phyloP scores from a whole-genome alignment of 1,140 invertebrate species.

The Drosophila tsacasi region DNA sequence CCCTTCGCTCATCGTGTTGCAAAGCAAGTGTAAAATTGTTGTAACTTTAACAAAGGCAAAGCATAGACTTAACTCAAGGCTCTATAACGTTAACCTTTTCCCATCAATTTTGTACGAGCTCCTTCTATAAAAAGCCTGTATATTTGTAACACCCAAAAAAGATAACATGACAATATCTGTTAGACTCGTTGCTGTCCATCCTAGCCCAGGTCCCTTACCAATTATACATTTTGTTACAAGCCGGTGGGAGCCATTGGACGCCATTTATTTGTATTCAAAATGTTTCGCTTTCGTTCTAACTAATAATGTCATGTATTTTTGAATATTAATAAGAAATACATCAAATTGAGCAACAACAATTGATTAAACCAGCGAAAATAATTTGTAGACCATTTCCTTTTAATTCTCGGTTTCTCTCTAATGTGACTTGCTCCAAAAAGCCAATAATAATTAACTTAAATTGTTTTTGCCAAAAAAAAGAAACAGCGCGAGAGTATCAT shows the following conservation, averaged over 20 bases:
- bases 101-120: constrained; percentile 49
- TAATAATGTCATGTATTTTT: constrained; percentile 72
- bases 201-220: constrained; percentile 9
- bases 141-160: constrained; percentile 40
- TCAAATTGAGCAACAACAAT: neutral
- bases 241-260: constrained; percentile 10
- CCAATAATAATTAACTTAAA: neutral
- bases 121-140: constrained; percentile 44
- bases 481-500: constrained; percentile 13
- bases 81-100: constrained; percentile 54
- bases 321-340: constrained; percentile 64
- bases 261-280: constrained; percentile 54
- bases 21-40: constrained; percentile 65
- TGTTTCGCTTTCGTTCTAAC: constrained; percentile 61
- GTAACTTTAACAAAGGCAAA: constrained; percentile 70
- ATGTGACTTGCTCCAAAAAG: constrained; percentile 10
- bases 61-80: constrained; percentile 74
- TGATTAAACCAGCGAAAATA: constrained; percentile 57
- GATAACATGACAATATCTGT: constrained; percentile 68
- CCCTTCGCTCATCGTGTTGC: constrained; percentile 40
- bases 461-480: constrained; percentile 16
- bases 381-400: constrained; percentile 52
- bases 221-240: constrained; percentile 22
- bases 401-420: constrained; percentile 15
- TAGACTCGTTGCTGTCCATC: constrained; percentile 32